Evolutionary conservation across 1,140 invertebrate species (phyloP).

Genomic region (Lamellibrachia luymesi): DNA sequence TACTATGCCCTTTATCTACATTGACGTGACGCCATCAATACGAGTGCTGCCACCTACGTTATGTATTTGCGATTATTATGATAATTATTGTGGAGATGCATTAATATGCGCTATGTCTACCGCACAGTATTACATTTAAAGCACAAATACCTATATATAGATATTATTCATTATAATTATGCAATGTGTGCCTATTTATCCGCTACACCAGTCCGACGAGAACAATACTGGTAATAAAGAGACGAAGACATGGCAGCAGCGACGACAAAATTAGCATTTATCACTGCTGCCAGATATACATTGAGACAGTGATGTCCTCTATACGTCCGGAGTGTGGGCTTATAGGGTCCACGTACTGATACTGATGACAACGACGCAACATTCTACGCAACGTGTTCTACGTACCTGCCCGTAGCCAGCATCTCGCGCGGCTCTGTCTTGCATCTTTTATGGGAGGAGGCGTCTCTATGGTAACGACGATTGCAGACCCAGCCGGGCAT

Average conservation of each 20-base stretch:
- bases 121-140: background rate
- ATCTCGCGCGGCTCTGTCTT: background rate
- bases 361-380: background rate
- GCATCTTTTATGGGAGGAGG: background rate
- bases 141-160: background rate
- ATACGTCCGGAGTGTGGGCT: background rate
- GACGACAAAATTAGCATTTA: background rate
- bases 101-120: background rate
- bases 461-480: background rate
- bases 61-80: too few species aligned
- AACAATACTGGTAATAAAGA: background rate
- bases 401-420: background rate
- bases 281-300: background rate
- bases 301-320: background rate
- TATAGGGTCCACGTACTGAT: background rate
- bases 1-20: too few species aligned
- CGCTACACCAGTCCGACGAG: background rate
- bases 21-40: too few species aligned
- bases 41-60: too few species aligned
- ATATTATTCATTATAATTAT: background rate
- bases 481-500: background rate
- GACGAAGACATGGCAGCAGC: background rate
- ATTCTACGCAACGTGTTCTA: background rate
- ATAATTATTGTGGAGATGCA: too few species aligned
- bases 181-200: background rate